These are phyloP conservation scores for Mesochorus sp. DNA, from an alignment of 2,888 invertebrate species.

Conservation along the genomic window DNA sequence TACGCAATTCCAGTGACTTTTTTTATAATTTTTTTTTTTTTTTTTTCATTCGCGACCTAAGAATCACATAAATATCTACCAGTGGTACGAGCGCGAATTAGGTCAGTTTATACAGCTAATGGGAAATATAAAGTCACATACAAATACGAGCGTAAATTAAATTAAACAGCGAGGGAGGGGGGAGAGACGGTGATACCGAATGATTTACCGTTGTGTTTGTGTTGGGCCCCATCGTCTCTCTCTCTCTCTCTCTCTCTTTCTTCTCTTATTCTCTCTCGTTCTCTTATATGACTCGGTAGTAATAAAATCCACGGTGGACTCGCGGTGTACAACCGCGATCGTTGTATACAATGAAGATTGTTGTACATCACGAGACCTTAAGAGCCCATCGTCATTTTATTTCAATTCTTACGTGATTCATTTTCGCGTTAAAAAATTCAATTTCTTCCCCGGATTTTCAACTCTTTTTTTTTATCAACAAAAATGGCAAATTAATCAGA, in stretches of 20 bases:
- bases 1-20: too few species aligned
- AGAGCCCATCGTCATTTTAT: background rate
- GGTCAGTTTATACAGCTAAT: slow-evolving; percentile 79
- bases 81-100: slow-evolving; percentile 69
- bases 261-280: too few species aligned
- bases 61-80: background rate
- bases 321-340: background rate
- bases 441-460: slow-evolving; percentile 1
- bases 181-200: slow-evolving; percentile 69
- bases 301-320: slow-evolving; percentile 69
- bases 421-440: background rate
- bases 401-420: slow-evolving; percentile 2
- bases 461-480: slow-evolving; percentile 51
- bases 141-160: slow-evolving; percentile 77
- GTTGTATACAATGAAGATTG: background rate
- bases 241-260: too few species aligned
- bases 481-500: too few species aligned
- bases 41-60: too few species aligned
- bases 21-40: too few species aligned
- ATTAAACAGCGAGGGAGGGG: slow-evolving; percentile 68
- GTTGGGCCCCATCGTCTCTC: slow-evolving; percentile 58
- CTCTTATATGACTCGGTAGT: slow-evolving; percentile 69
- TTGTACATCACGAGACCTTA: background rate
- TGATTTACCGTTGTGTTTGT: slow-evolving; percentile 77
- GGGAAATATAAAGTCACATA: slow-evolving; percentile 78